A percentile compares a stretch with the other conserved stretches of the same genome.
phyloP scores from a whole-genome alignment of 2,113 vertebrate genomes.

The Cavia porcellus region DNA sequence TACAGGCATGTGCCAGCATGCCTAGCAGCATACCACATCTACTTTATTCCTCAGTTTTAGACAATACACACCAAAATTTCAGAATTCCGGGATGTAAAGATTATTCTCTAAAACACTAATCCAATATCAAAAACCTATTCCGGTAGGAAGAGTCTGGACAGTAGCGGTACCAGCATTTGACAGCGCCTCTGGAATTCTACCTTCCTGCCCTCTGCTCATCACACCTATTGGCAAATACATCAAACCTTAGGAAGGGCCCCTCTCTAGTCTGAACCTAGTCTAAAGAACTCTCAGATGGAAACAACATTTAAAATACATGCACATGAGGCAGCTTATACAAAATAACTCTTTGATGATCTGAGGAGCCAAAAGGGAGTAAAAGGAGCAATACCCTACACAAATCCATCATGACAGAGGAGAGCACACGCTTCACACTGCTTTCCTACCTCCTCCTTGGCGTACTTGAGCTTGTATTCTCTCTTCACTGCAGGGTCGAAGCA shows the following conservation, averaged over 20 bases:
- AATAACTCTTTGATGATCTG: background rate
- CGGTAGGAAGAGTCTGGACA: background rate
- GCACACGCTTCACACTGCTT: background rate
- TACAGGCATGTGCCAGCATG: background rate
- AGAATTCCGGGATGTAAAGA: background rate
- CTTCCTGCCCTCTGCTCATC: background rate
- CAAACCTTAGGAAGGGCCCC: background rate
- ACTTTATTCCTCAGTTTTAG: constrained; percentile 31
- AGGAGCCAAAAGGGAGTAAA: background rate
- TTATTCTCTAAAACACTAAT: background rate
- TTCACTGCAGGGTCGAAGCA: constrained; percentile 97
- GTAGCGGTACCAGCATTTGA: background rate
- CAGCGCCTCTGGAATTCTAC: background rate
- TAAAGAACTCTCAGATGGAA: background rate
- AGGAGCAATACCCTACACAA: background rate
- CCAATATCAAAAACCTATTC: constrained; percentile 4
- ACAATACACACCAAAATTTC: background rate
- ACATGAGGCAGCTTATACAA: background rate
- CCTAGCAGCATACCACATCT: background rate
- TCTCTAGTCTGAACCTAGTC: background rate
- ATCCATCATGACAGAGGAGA: background rate
- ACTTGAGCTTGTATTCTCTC: constrained; percentile 95
- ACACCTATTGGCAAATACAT: background rate
- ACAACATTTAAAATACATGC: background rate
- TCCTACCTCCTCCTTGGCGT: constrained; percentile 95